Evolutionary conservation across 2,888 invertebrate species (phyloP), one percentile per base, ranked within the genome.

Genomic region (Chymomyza procnemis): DNA sequence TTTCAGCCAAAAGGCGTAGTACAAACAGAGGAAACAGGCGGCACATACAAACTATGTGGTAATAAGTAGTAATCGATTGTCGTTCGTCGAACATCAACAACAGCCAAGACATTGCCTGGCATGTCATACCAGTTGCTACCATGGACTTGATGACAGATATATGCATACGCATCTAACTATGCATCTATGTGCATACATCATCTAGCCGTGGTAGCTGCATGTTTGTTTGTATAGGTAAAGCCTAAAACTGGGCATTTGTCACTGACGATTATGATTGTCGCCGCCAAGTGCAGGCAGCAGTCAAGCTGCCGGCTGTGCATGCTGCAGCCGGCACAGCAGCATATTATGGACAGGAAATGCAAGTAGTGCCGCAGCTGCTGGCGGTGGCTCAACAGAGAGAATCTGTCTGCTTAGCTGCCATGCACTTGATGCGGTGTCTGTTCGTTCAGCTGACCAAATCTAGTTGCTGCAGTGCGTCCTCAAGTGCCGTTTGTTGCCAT

Each of bases 241-340:
- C 16, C 48, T 16, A 6, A n/a, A 16, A 47, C 47, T 47, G 47
- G 47, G 48, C 48, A 73, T 79, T 83, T 83, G 77, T 83, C 84
- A 81, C 70, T 71, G 75, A 66, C 81, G 79, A 79, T 84, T 81
- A 84, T 81, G 79, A 81, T 78, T 79, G 84, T 79, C 75, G 83
- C 78, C 83, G 80, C 80, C 82, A 56, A 41, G 6, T 41, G 34
- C 12, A 41, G 34, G 34, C 34, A 41, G 12, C 30, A n/a, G n/a
- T n/a, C n/a, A 4, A 30, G 30, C 34, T 12, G 12, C 2, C 34
- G 4, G 34, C 34, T 34, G 9, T 34, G 34, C 9, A 3, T 41
- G 34, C 34, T 12, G 2, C 1, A 41, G 12, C 34, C 12, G 34
- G 1, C 8, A 6, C 5, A 6, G 26, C 50, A 18, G 50, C 30